Conservation (phyloP, 2,797 vertebrate species). For the Tokudaia muenninki region DNA sequence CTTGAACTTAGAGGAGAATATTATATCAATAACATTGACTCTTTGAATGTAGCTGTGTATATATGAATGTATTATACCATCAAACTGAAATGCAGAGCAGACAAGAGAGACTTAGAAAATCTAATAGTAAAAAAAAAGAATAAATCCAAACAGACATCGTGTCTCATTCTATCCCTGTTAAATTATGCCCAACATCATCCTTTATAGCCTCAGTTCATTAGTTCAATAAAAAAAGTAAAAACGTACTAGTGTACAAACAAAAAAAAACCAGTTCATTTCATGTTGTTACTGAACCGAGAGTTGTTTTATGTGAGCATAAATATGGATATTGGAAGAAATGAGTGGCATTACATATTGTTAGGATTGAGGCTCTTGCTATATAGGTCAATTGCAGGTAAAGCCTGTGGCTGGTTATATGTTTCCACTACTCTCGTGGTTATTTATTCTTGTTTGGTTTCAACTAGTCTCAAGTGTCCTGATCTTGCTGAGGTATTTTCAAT, state of each 20-base stretch:
- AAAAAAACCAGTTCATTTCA: background rate
- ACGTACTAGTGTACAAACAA: background rate
- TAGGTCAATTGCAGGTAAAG: background rate
- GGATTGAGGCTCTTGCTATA: background rate
- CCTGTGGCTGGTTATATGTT: background rate
- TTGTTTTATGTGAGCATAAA: conserved; percentile 18
- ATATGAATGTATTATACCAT: background rate
- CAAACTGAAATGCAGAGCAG: background rate
- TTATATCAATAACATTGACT: background rate
- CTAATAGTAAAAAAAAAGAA: background rate
- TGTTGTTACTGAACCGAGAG: conserved; percentile 43
- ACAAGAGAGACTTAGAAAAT: background rate
- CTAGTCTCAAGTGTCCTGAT: background rate
- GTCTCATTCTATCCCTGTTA: background rate
- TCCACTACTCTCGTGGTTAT: background rate
- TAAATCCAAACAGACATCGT: background rate
- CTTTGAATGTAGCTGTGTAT: background rate
- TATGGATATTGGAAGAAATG: background rate
- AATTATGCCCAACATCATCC: background rate
- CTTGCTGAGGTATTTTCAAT: background rate
- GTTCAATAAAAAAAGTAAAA: conserved; percentile 36
- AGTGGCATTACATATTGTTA: background rate
- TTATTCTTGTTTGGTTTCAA: background rate
- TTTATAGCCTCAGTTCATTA: background rate
- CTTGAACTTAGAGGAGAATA: conserved; percentile 25